These are phyloP conservation scores for Callospermophilus lateralis DNA, from an alignment of 2,113 vertebrate species.

Conservation along the genomic window DNA sequence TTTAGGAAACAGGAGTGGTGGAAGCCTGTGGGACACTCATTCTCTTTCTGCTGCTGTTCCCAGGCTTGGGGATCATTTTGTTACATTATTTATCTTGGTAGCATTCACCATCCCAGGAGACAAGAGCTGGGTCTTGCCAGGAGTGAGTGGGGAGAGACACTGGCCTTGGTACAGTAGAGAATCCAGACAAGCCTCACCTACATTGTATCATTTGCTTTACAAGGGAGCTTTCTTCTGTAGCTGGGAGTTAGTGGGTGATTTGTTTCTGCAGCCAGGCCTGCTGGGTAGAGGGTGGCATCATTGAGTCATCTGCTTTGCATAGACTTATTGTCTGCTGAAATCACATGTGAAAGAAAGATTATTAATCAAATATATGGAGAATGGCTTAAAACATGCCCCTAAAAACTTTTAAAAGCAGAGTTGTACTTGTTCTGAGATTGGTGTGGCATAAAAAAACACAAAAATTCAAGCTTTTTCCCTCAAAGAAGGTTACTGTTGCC, in stretches of 20 bases:
- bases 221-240: not conserved
- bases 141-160: conserved; percentile 42
- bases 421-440: not conserved
- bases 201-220: conserved; percentile 22
- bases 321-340: conserved; percentile 66
- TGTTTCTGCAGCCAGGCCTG: not conserved
- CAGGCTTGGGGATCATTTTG: not conserved
- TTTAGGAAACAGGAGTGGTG: not conserved
- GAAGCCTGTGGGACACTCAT: not conserved
- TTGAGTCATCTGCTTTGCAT: conserved; percentile 59
- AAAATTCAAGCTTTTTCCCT: conserved; percentile 2
- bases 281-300: conserved; percentile 14
- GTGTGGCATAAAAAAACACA: not conserved
- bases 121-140: not conserved
- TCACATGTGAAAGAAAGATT: conserved; percentile 54
- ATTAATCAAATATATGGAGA: conserved; percentile 49
- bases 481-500: not conserved
- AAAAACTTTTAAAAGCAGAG: conserved; percentile 50
- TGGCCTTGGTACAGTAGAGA: not conserved
- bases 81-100: not conserved
- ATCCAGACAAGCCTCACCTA: not conserved
- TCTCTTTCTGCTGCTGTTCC: not conserved
- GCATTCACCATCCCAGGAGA: not conserved
- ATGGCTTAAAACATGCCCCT: conserved; percentile 21
- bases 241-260: conserved; percentile 2